Evolutionary conservation across 1,140 invertebrate genomes (phyloP), one percentile per base, ranked within the genome.

Genomic region (Drosophila ohnishii): DNA sequence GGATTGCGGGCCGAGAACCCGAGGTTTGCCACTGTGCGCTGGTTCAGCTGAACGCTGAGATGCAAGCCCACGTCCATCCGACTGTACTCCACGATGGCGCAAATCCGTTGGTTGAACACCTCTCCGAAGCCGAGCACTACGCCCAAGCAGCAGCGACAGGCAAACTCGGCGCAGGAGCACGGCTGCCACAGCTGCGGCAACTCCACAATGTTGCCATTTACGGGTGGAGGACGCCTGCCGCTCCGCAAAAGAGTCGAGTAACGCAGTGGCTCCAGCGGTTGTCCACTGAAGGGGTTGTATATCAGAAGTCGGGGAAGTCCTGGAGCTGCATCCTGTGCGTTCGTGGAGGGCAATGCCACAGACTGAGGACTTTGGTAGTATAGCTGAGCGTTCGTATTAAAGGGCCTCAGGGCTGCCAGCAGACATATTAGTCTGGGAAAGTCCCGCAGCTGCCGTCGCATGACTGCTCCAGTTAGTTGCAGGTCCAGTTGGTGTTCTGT

Each of bases 121-220:
- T 60, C 62, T 0, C 67, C 55, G 11, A 58, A 22, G 1, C 66
- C 76, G 1, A 89, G 50, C 1, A 64, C 56, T 8, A 88, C 16
- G 9, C 85, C 86, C 61, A 89, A 10, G 35, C 85, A 89, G 55
- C 85, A 89, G 7, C 62, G 74, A 59, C 85, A 89, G 28, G 22
- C n/a, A 39, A 64, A 79, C 13, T 79, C 71, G 19, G 65, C 11
- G 28, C 85, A 89, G 16, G 63, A 76, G 48, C 85, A 89, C 5
- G 70, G 78, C 19, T 48, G 53, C n/a, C 83, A 78, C 30, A 87
- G 28, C 14, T 65, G 65, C 0, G 83, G 79, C 19, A 86, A 53
- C 42, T 79, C 63, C n/a, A 86, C 58, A 2, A 87, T 11, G 32
- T 86, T 86, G 6, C 76, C 64, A 16, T 34, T 87, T 1, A 87